phyloP scores from a whole-genome alignment of 2,888 invertebrate genomes.

The Argyra leucocephala region DNA sequence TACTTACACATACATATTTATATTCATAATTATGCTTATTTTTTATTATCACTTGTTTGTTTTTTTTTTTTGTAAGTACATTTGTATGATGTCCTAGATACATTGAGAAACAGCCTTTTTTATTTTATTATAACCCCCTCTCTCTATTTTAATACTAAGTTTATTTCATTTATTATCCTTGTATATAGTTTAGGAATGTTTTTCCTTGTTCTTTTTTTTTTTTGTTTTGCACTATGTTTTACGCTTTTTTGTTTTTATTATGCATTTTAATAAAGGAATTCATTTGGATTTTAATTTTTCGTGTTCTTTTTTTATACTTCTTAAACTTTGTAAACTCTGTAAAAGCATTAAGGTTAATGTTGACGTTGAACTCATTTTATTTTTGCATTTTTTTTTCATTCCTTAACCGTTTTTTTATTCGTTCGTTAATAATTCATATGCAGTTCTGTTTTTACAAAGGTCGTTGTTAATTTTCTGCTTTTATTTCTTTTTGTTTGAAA shows the following conservation, averaged over 20 bases:
- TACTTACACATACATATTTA: no score
- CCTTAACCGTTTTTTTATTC: no score
- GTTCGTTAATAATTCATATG: no score
- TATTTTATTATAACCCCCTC: no score
- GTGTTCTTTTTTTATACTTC: not conserved
- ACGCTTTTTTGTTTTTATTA: not conserved
- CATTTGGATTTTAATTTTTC: not conserved
- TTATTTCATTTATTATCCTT: not conserved
- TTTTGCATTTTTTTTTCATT: not conserved
- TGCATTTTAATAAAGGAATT: not conserved
- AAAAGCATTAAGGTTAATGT: conserved; percentile 6
- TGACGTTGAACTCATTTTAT: conserved; percentile 1
- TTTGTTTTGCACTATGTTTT: not conserved
- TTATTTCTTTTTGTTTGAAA: not conserved
- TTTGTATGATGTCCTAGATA: no score
- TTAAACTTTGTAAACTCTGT: not conserved
- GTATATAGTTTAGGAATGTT: no score
- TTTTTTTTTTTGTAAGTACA: no score
- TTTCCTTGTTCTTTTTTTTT: not conserved
- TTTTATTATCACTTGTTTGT: no score
- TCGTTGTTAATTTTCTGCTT: not conserved
- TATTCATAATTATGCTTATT: no score
- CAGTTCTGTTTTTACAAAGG: not conserved
- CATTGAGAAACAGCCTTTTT: no score
- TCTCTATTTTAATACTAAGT: not conserved